A percentile compares a stretch with the other conserved stretches of the same genome.
Conservation (phyloP, 2,113 vertebrate genomes). For the Planiliza haematocheilus region DNA sequence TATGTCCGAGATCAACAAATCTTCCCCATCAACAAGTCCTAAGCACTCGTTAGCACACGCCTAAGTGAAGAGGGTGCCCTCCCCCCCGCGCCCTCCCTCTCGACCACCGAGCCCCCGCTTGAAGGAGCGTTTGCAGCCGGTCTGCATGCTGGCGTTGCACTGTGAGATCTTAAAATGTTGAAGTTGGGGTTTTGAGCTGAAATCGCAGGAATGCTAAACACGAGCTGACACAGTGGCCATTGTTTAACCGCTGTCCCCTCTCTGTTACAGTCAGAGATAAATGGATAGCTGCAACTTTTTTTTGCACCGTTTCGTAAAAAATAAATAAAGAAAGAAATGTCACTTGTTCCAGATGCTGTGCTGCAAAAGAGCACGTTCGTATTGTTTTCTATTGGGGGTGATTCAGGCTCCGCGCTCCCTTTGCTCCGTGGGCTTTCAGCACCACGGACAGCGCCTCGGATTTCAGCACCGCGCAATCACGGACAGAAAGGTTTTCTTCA, state of each 20-base stretch:
- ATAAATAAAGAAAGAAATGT: too few species aligned
- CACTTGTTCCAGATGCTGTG: not conserved
- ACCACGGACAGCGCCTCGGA: conserved; percentile 70
- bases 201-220: not conserved
- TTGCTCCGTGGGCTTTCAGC: conserved; percentile 53
- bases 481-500: conserved; percentile 2
- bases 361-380: not conserved
- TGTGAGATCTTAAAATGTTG: conserved; percentile 18
- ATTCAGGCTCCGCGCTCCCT: not conserved
- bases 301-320: not conserved
- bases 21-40: conserved; percentile 83
- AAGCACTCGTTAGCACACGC: conserved; percentile 56
- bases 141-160: conserved; percentile 40
- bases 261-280: too few species aligned
- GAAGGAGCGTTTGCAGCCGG: conserved; percentile 39
- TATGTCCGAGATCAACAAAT: conserved; percentile 58
- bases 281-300: not conserved
- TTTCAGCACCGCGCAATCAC: conserved; percentile 4
- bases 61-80: conserved; percentile 45
- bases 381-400: not conserved
- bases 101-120: conserved; percentile 55
- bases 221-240: not conserved
- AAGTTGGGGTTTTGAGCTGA: not conserved
- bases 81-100: conserved; percentile 48
- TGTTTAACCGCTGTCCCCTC: not conserved